Base-by-base conservation (phyloP, 2,113 vertebrate species). In the Melanotaenia duboulayi region DNA sequence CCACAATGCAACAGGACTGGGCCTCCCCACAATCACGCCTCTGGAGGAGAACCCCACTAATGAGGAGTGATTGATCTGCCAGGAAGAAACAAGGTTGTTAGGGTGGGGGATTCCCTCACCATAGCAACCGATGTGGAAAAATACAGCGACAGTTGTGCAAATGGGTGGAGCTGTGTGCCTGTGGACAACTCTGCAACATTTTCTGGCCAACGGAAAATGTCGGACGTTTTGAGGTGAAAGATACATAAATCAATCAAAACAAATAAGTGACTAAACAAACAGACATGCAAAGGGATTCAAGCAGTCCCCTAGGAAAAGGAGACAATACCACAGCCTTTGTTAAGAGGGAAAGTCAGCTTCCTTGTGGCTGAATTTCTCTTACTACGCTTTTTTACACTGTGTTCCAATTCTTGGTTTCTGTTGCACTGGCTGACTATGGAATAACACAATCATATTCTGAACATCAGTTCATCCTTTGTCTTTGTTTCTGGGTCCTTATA, bases 341-440 rank as follows among this genome's bases (percentile, higher is more conserved):
- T 92, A 94, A 96, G 92, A 92, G 84, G 83, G 84, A 92, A 91
- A 91, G 93, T 94, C 96, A 92, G 95, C 95, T 96, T 95, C 90
- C 87, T 90, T 91, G 90, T 93, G 95, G 97, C 95, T 95, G 94
- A 95, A 91, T 94, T 97, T 97, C 96, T 97, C 96, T 95, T 96
- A 94, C 95, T 94, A 95, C 74, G 90, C 89, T 98, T 99, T 98
- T 99, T 96, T 98, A 98, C 96, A 97, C 96, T 97, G 96, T 97
- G 96, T 97, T 97, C 95, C 95, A 95, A 95, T 95, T 97, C 94
- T 94, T 92, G 90, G 93, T 95, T 95, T 94, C 92, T 94, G 95
- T 97, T 97, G 95, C 96, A 96, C 95, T 96, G 96, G 96, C 96
- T 95, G 95, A 94, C 93, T 95, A 94, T 93, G 94, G 95, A 94